These are phyloP conservation scores for Pampus argenteus DNA, from an alignment of 2,797 vertebrate species.

Conservation along the genomic window DNA sequence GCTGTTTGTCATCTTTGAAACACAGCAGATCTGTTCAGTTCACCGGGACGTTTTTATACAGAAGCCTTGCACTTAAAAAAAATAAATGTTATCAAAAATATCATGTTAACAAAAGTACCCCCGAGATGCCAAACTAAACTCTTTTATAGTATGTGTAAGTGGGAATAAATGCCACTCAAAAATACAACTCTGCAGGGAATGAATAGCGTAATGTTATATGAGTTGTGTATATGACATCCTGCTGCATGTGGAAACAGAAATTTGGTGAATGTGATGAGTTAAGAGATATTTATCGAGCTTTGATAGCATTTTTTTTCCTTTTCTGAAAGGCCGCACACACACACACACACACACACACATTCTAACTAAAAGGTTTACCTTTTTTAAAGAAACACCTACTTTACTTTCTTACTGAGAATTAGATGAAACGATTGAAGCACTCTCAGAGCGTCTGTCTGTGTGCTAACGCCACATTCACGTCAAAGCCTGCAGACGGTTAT, in stretches of 20 bases:
- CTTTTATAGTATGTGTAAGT: conserved; percentile 12
- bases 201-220: neutral
- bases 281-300: neutral
- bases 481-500: neutral
- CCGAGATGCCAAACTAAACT: neutral
- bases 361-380: neutral
- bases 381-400: neutral
- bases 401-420: neutral
- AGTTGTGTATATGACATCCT: neutral
- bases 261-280: neutral
- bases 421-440: neutral
- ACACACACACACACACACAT: too few relatives aligned
- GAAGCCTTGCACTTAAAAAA: neutral
- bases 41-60: conserved; percentile 13
- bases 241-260: neutral
- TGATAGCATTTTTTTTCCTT: neutral
- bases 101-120: neutral
- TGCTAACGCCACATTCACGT: neutral
- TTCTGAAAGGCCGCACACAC: too few relatives aligned
- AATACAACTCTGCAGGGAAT: conserved; percentile 1
- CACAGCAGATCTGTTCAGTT: conserved; percentile 43
- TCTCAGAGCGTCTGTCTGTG: conserved; percentile 1
- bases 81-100: conserved; percentile 8
- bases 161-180: conserved; percentile 8
- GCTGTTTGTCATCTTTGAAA: conserved; percentile 55